Base-by-base conservation (phyloP, 2,797 vertebrate species). In the Chloroceryle amazona region DNA sequence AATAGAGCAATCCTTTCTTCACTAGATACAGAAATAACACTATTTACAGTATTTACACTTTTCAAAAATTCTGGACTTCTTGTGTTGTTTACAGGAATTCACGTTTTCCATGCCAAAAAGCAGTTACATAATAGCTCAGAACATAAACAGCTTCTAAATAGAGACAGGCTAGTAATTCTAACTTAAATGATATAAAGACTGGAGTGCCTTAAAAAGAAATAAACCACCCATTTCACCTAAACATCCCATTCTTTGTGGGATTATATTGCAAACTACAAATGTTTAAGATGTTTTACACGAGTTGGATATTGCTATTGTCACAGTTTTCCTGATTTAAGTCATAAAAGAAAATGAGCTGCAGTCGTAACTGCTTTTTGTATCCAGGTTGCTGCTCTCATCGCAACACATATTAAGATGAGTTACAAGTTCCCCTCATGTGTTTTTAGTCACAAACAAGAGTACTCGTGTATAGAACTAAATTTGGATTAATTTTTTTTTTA, bases 21-120 rank as follows among this genome's bases (percentile, higher is more conserved):
- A 80, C 90, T 80, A 90, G 82, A 76, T 86, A 96, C 82, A 96
- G 93, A 91, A 92, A 82, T 88, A 88, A 86, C 76, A 84, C 58
- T 14, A 95, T 95, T 90, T 95, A 96, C 90, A 89, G 10, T 88
- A 95, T 95, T 94, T 93, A 95, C 84, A 95, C 52, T 23, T 82
- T 60, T 85, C 49, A 87, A 92, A 90, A 86, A 63, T 67, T 84
- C 61, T 67, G 13, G 60, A 73, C 52, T 79, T 88, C 76, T 65
- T 73, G 66, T 35, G 84, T 51, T 73, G 51, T 71, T 80, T 82
- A 55, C 75, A 90, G 81, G 74, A 94, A 84, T 70, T 88, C 7
- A 39, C 72, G 78, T 67, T 90, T 44, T 54, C 94, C 76, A 55
- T 73, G 39, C 23, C 75, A 63, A 93, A 91, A 90, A 90, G 60